Evolutionary conservation across 1,140 invertebrate genomes (phyloP), one percentile per base, ranked within the genome.

Genomic region (Pseudomyrmex flavicornis): DNA sequence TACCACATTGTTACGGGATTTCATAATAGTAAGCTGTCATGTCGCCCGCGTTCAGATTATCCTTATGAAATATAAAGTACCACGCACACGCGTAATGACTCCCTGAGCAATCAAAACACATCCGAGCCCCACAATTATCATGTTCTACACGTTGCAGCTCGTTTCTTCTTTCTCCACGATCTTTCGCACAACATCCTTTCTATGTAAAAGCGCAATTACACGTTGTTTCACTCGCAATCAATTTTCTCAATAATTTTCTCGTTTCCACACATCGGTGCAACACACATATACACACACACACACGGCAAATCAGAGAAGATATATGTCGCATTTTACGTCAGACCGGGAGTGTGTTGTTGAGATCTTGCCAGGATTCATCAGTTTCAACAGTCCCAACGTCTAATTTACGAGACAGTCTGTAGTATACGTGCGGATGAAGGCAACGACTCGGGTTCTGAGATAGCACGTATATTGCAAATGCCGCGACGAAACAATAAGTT

Each of bases 401-500:
- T 10, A 56, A 1, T 66, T 65, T 66, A 50, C 13, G 20, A 72
- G 26, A 74, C 17, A 63, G 17, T 17, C 8, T n/a, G 35, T 35
- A 35, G 80, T 58, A 70, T 46, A 44, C 26, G 17, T 58, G 44
- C 4, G 17, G 20, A n/a, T 20, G 26, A 50, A 74, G 58, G 61
- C 20, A 61, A 83, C 26, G 26, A 26, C 83, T 87, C 79, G 52
- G 26, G 54, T 35, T 52, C 65, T 73, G 22, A 48, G 10, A 26
- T 15, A 15, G 56, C 52, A 50, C 62, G 65, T 46, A 79, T 77
- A 86, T 83, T 5, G 48, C 46, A 74, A 86, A 86, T 54, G 68
- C 56, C 85, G 68, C 61, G 17, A 15, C 44, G 73, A 77, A 84
- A 88, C 85, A 79, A 86, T 87, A 87, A 66, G 80, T 86, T 58